These are phyloP conservation scores for Habropoda laboriosa DNA, from an alignment of 1,140 invertebrate genomes.

Conservation along the genomic window DNA sequence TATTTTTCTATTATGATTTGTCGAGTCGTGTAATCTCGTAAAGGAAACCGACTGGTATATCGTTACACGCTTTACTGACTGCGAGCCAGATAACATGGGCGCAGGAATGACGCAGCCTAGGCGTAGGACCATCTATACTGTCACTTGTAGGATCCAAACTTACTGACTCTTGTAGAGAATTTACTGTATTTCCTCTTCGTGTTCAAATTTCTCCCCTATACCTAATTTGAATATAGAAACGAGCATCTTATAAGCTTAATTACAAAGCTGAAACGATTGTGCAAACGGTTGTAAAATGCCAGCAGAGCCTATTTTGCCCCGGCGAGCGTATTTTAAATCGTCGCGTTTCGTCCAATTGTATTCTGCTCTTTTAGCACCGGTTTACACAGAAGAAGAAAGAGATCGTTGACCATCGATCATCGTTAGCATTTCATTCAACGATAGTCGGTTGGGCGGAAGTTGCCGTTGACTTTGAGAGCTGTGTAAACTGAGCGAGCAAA, in stretches of 20 bases:
- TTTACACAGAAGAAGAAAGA: conserved; percentile 44
- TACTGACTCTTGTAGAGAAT: too few relatives aligned
- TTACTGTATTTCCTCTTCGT: not conserved
- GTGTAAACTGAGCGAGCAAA: conserved; percentile 74
- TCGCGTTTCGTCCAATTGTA: not conserved
- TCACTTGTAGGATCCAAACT: too few relatives aligned
- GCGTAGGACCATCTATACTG: too few relatives aligned
- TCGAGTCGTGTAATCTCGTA: too few relatives aligned
- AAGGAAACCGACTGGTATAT: too few relatives aligned
- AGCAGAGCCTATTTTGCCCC: not conserved
- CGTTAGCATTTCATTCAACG: conserved; percentile 77
- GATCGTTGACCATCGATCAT: conserved; percentile 74
- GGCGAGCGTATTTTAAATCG: not conserved
- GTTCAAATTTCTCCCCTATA: not conserved
- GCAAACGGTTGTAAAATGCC: conserved; percentile 2
- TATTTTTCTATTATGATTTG: too few relatives aligned
- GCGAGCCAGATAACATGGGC: too few relatives aligned
- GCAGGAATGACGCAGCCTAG: too few relatives aligned
- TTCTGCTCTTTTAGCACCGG: not conserved
- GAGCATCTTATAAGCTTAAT: conserved; percentile 2
- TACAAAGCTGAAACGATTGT: not conserved
- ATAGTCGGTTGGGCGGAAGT: conserved; percentile 65
- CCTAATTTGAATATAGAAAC: conserved; percentile 24
- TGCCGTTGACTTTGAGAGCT: conserved; percentile 66
- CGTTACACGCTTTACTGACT: too few relatives aligned